phyloP scores from a whole-genome alignment of 2,113 vertebrate species.

The Melanotaenia duboulayi region DNA sequence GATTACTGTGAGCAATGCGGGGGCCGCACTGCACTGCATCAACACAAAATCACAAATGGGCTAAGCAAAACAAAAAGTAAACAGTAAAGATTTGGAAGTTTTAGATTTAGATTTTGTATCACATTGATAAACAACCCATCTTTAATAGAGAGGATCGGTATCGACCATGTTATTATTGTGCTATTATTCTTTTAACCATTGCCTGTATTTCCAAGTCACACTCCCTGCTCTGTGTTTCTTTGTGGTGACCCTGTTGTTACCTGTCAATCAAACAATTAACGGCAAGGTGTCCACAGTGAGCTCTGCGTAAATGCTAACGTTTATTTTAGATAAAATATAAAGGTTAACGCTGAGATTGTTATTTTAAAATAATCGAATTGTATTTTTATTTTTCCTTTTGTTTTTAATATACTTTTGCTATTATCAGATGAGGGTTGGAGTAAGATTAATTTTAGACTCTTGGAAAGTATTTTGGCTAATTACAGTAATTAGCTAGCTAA shows the following conservation, averaged over 20 bases:
- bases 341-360: neutral
- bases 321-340: neutral
- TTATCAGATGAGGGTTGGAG: neutral
- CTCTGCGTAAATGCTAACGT: neutral
- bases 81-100: neutral
- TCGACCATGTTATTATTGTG: neutral
- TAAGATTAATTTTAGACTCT: neutral
- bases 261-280: conserved; percentile 30
- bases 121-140: rapidly evolving
- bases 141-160: neutral
- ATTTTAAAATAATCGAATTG: neutral
- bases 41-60: conserved; percentile 42
- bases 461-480: neutral
- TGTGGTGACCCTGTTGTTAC: neutral
- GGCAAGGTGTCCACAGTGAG: conserved; percentile 1
- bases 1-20: neutral
- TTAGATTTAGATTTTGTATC: neutral
- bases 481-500: conserved; percentile 9
- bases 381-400: neutral
- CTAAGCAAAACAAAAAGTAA: conserved; percentile 2
- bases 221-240: conserved; percentile 36
- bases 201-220: neutral
- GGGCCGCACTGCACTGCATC: conserved; percentile 46
- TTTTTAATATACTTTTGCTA: neutral
- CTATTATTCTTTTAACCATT: neutral